Base-by-base conservation (phyloP, 2,113 vertebrate genomes). In the Nycticorax nycticorax region DNA sequence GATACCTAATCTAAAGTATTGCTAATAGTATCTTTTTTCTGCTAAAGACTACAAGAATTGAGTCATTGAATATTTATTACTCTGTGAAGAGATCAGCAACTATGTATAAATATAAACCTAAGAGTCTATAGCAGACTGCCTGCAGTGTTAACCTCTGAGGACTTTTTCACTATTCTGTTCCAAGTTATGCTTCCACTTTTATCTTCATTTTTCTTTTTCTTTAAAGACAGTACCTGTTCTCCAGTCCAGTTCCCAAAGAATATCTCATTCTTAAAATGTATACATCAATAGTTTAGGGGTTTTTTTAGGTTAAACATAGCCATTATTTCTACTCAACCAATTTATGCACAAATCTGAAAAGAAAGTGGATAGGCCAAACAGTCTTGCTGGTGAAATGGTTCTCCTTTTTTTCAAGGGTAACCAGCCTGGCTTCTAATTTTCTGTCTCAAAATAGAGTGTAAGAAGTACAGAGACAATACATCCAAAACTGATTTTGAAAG, bases 221-320 rank as follows among this genome's bases (percentile, higher is more conserved):
- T 82, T 45, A 37, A 64, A 39, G 22, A 14, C 3, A 5, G 52
- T 47, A 18, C 5, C 3, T 72, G 10, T 72, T 90, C 37, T 93
- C 8, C 50, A 55, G 13, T 63, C 14, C 28, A 72, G 24, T 53
- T 57, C 9, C 13, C 15, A 41, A 80, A 80, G 35, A 52, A 39
- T 41, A 35, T 16, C 5, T 60, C 10, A 53, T 59, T 62, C 18
- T 75, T 85, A 50, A 55, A 75, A 71, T 43, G 1, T 26, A 33
- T 39, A 22, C 5, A 30, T 30, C 16, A 41, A 3, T 23, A 78
- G 2, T 35, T 62, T 1, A 3, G 10, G 0, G 14, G 41, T 24
- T 22, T 4, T 23, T 33, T n/a, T 43, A 82, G 6, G 30, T 81
- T 93, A 62, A 72, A 62, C 6, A 14, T 33, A 4, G n/a, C 4